Conservation (phyloP, 2,888 invertebrate genomes). For the Dascillus cervinus region DNA sequence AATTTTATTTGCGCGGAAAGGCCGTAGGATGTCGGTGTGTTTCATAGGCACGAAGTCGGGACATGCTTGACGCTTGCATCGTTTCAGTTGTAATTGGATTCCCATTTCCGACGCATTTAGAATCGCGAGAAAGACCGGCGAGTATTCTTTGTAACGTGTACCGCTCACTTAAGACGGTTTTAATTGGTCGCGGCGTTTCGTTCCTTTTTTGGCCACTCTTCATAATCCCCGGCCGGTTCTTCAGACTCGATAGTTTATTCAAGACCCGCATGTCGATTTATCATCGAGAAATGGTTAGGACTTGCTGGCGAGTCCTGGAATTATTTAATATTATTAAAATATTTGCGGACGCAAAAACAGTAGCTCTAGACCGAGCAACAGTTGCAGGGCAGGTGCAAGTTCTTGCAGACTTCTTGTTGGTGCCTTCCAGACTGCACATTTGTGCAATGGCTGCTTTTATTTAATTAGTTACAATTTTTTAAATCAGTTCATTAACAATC, state of each 20-base stretch:
- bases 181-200: constrained; percentile 40
- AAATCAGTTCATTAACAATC: constrained; percentile 34
- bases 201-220: constrained; percentile 36
- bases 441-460: constrained; percentile 37
- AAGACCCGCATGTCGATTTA: constrained; percentile 33
- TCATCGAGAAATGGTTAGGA: constrained; percentile 36
- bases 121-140: constrained; percentile 42
- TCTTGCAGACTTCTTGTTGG: constrained; percentile 31
- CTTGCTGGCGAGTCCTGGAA: constrained; percentile 29
- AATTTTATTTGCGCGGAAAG: constrained; percentile 38
- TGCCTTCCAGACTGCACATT: constrained; percentile 36
- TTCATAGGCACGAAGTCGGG: constrained; percentile 38
- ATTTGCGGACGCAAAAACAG: constrained; percentile 30
- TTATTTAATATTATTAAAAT: constrained; percentile 43
- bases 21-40: constrained; percentile 34
- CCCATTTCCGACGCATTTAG: constrained; percentile 44
- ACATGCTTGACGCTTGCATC: constrained; percentile 40
- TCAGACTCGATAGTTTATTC: constrained; percentile 20
- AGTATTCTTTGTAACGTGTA: constrained; percentile 37
- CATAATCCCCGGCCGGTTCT: constrained; percentile 17
- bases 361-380: constrained; percentile 32
- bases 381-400: constrained; percentile 28
- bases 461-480: constrained; percentile 39
- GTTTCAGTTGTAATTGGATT: constrained; percentile 38
- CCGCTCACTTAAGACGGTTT: constrained; percentile 43